Evolutionary conservation across 2,888 invertebrate species (phyloP).

Genomic region (Lasius fuliginosus): DNA sequence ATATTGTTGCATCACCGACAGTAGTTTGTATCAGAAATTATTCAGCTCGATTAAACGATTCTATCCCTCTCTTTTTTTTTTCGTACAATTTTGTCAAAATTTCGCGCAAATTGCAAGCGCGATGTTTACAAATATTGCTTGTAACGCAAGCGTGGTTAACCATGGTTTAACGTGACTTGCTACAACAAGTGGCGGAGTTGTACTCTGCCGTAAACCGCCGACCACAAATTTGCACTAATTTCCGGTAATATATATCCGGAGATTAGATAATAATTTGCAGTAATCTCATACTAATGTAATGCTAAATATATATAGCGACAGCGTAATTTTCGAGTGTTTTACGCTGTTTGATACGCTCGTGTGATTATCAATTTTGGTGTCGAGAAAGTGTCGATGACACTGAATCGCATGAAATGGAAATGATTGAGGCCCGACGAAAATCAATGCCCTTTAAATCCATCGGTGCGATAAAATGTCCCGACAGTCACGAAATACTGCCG

Average conservation of each 20-base stretch:
- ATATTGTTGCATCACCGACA: not conserved
- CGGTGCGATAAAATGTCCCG: slow-evolving; percentile 64
- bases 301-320: not conserved
- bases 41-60: not conserved
- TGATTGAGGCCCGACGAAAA: slow-evolving; percentile 57
- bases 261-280: not conserved
- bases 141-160: not conserved
- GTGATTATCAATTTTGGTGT: not conserved
- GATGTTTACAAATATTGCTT: not conserved
- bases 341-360: not conserved
- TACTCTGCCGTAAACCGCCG: not conserved
- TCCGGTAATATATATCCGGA: not conserved
- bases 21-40: not conserved
- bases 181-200: not conserved
- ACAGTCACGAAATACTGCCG: slow-evolving; percentile 26
- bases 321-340: not conserved
- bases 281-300: not conserved
- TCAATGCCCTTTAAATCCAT: slow-evolving; percentile 67
- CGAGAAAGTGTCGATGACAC: slow-evolving; percentile 1
- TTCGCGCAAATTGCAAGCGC: not conserved
- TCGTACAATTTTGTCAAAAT: not conserved
- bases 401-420: slow-evolving; percentile 33
- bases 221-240: slow-evolving; percentile 24
- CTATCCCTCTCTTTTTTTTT: not conserved
- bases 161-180: not conserved